Evolutionary conservation across 2,113 vertebrate genomes (phyloP), one percentile per base, ranked within the genome.

Genomic region (Paraplagusia blochii): DNA sequence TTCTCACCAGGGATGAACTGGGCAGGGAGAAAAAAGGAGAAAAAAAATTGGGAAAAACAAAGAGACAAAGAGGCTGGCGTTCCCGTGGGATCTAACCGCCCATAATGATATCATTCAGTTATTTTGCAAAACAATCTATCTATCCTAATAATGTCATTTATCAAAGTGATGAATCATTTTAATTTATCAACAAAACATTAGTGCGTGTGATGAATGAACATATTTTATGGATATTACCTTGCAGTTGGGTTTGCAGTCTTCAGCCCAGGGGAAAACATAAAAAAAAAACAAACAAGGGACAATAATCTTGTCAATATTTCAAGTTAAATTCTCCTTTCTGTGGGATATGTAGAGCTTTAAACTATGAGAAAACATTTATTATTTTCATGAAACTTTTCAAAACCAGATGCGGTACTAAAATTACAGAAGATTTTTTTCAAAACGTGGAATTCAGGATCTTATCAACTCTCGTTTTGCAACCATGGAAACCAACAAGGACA

Each of bases 161-260:
- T 50, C 0, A n/a, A 5, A 47, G 17, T 47, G 19, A 46, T 46
- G 11, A 18, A 17, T 5, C 8, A 17, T 17, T 45, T 2, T 45
- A 12, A 12, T 44, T 22, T 43, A 2, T 13, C 17, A 48, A 22
- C 13, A 42, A 40, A 1, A 47, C 8, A 49, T 53, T 1, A 9
- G 8, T 44, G 17, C 4, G 15, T 2, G 7, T 33, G 43, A 63
- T 12, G 6, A 51, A 33, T 11, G 2, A 35, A 55, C 42, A 11
- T 9, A 42, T 3, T 6, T 35, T 11, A 11, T 40, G 38, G 11
- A 12, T 39, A 79, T 89, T 91, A 96, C 94, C 94, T 95, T 96
- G 82, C 95, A 96, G 72, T 95, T 96, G 42, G 94, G 94, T 77
- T 90, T 92, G 89, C 95, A 96, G 89, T 96, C 95, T 96, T 82